Evolutionary conservation across 2,888 invertebrate genomes (phyloP), one percentile per base, ranked within the genome.

Genomic region (Lasius platythorax): DNA sequence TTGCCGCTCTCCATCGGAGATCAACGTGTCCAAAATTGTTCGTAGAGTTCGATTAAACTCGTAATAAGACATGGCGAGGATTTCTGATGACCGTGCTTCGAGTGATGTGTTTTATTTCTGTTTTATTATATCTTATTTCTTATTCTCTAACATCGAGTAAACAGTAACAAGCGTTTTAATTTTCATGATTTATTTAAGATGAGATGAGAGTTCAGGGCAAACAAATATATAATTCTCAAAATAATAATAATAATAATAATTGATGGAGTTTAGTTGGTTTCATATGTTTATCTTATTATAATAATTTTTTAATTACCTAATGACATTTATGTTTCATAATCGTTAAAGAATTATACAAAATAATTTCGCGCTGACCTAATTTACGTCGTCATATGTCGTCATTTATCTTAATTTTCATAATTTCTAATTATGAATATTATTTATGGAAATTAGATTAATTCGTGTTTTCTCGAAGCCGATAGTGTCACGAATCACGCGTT

Each of bases 401-500:
- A 67, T 56, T 40, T 28, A 37, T 76, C 9, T 43, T 2, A 40
- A 76, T n/a, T 46, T 5, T n/a, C 11, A 2, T 9, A 8, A n/a
- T 33, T 11, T 33, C 15, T 64, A 15, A 15, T 46, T 28, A 78
- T 15, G 28, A 58, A 70, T n/a, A 15, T 56, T n/a, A 9, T 68
- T 8, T n/a, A 58, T 12, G 43, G 30, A 43, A 56, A 70, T 70
- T n/a, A 30, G 40, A 56, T 43, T 43, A 23, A 40, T 70, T 58
- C 64, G 46, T 11, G 23, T 86, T 58, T 66, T 83, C 70, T 30
- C 79, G 63, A 61, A 43, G 72, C 50, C 37, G 68, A 75, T 83
- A 87, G 89, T 85, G 87, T 89, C 82, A 86, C 58, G 90, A 92
- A 91, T 90, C 90, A 94, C 93, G 93, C 94, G 94, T 94, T 94